Evolutionary conservation across 1,140 invertebrate species (phyloP), one percentile per base, ranked within the genome.

Genomic region (Ips typographus): DNA sequence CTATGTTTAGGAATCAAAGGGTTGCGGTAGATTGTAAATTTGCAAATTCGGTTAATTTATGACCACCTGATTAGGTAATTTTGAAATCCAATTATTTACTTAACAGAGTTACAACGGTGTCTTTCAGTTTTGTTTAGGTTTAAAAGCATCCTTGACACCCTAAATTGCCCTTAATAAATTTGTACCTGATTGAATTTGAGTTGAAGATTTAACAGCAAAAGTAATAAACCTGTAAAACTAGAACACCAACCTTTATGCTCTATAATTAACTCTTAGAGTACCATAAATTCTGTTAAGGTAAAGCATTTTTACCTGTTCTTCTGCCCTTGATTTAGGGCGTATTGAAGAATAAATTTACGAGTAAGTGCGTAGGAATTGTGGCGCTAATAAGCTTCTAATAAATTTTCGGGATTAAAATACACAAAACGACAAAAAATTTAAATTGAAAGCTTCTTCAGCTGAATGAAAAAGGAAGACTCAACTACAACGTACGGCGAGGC

Each of bases 241-340:
- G 40, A 52, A 51, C 44, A 64, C 5, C 53, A 49, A 7, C 52
- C 38, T 53, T 53, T 53, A 52, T 40, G 41, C 37, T 7, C 38
- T 6, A 40, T 64, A 64, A 64, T 64, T 64, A 52, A 64, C 52
- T n/a, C 8, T 2, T 36, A 4, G 38, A 3, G 62, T 47, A 49
- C 37, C 49, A 41, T 64, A 64, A 64, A 64, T 64, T 40, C 44
- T 3, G 39, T 4, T 8, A 3, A 22, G 62, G 39, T 22, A 2
- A 53, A 53, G 7, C 8, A 51, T 64, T 64, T 64, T 53, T 64
- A 64, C 62, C 62, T 64, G 62, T 36, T 43, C 59, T 44, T 64
- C 6, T 22, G 22, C 22, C 22, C 22, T 22, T 22, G 22, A 22
- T 22, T 22, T 22, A 49, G 22, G 44, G 22, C 2, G 44, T 49